Conservation (phyloP, 2,888 invertebrate genomes). For the Tolmerus cingulatus region DNA sequence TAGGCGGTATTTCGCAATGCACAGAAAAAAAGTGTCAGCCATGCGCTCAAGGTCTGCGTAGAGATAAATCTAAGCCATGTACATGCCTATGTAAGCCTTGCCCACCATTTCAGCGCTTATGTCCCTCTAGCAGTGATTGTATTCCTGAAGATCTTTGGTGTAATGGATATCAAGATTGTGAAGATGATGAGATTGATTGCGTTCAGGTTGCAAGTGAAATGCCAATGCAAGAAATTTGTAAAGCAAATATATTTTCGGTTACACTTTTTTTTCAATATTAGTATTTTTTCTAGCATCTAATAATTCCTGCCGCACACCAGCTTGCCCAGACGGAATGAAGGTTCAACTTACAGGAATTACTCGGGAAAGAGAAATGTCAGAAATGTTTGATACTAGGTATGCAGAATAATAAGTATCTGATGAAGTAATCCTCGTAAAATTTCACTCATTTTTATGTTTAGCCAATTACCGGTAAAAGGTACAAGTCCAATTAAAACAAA, state of each 20-base stretch:
- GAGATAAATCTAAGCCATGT: conserved; percentile 71
- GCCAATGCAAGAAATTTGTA: background rate
- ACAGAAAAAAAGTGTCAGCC: conserved; percentile 72
- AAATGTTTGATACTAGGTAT: conserved; percentile 63
- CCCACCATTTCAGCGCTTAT: conserved; percentile 70
- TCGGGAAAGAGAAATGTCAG: conserved; percentile 60
- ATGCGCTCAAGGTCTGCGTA: conserved; percentile 69
- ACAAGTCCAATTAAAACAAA: background rate
- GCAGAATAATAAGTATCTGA: conserved; percentile 5
- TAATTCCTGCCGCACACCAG: conserved; percentile 63
- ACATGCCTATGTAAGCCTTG: conserved; percentile 79
- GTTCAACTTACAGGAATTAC: conserved; percentile 61
- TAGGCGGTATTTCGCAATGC: conserved; percentile 78
- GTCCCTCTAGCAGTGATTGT: conserved; percentile 78
- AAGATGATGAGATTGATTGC: conserved; percentile 82
- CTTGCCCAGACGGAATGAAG: conserved; percentile 66
- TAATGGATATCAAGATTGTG: conserved; percentile 81
- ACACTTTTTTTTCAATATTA: background rate
- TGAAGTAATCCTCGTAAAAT: background rate
- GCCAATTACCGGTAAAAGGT: background rate
- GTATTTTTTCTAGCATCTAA: conserved; percentile 50
- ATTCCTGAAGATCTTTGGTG: conserved; percentile 78
- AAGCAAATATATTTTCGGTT: background rate
- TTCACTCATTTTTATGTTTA: background rate
- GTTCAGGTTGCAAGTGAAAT: conserved; percentile 12